phyloP scores from a whole-genome alignment of 2,797 vertebrate genomes.

The Aeoliscus strigatus region DNA sequence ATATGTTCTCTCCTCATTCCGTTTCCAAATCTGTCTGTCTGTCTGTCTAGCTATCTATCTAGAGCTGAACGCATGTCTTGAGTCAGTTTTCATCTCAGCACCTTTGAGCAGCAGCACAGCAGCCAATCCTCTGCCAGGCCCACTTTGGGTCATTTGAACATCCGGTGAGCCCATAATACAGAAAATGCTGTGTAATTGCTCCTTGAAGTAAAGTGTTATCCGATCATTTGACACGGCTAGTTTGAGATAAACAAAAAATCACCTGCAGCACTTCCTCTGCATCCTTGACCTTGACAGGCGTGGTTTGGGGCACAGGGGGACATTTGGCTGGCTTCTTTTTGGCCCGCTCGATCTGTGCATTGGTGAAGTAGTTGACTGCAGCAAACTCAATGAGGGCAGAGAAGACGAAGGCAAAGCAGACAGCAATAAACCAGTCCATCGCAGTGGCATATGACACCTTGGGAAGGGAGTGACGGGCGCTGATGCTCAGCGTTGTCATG shows the following conservation, averaged over 20 bases:
- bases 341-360: constrained; percentile 84
- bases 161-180: constrained; percentile 38
- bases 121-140: constrained; percentile 15
- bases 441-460: constrained; percentile 98
- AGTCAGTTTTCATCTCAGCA: constrained; percentile 4
- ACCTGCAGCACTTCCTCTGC: constrained; percentile 80
- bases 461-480: constrained; percentile 93
- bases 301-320: constrained; percentile 72
- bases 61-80: not conserved
- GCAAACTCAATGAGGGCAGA: constrained; percentile 98
- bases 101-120: constrained; percentile 12
- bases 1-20: too few relatives aligned
- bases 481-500: constrained; percentile 98
- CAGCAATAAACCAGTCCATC: constrained; percentile 99
- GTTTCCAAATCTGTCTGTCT: too few relatives aligned
- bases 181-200: constrained; percentile 42
- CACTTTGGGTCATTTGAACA: constrained; percentile 15
- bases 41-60: not conserved
- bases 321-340: constrained; percentile 86
- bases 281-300: constrained; percentile 77
- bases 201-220: constrained; percentile 34
- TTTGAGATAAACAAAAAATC: constrained; percentile 40
- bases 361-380: constrained; percentile 98
- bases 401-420: constrained; percentile 98
- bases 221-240: constrained; percentile 22